Base-by-base conservation (phyloP, 1,140 invertebrate genomes). In the Drosophila busckii region DNA sequence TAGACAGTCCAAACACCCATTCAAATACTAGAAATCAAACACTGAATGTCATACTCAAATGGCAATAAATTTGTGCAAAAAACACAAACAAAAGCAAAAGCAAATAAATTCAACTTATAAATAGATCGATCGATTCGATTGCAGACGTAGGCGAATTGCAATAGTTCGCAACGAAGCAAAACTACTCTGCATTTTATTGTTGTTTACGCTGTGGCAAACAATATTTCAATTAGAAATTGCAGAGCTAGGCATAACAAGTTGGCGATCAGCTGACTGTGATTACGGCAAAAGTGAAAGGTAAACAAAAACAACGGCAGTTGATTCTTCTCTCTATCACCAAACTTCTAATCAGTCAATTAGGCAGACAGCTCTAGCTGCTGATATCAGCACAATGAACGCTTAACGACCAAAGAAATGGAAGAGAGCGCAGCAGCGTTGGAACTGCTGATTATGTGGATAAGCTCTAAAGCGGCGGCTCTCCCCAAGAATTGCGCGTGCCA, bases 221-320 rank as follows among this genome's bases (percentile, higher is more conserved):
- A 49, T 58, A 40, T 31, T 48, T 31, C 46, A 65, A 44, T 46
- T 50, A 50, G 32, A 62, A 48, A 48, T 50, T 28, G 49, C 50
- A 9, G 41, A 32, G 23, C 16, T 16, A 9, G 15, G 4, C 13
- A 34, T n/a, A n/a, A 25, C 22, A 10, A 32, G 1, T 3, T 4
- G 31, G 12, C 16, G 29, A 70, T 61, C 56, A 76, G 45, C 55
- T 65, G 46, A 53, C 31, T 20, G 49, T 15, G 62, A 54, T 61
- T 66, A 49, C 31, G 37, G 55, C 55, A 44, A 61, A 75, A 65
- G 35, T 48, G 40, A 78, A 59, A 67, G 56, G 66, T 59, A 78
- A 70, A 64, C 56, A 66, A 54, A 38, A 63, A 46, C 48, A 58
- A 53, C 49, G 7, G 20, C 4, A 12, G 12, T n/a, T 35, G 20